Evolutionary conservation across 1,140 invertebrate species (phyloP).

Genomic region (Papilio machaon): DNA sequence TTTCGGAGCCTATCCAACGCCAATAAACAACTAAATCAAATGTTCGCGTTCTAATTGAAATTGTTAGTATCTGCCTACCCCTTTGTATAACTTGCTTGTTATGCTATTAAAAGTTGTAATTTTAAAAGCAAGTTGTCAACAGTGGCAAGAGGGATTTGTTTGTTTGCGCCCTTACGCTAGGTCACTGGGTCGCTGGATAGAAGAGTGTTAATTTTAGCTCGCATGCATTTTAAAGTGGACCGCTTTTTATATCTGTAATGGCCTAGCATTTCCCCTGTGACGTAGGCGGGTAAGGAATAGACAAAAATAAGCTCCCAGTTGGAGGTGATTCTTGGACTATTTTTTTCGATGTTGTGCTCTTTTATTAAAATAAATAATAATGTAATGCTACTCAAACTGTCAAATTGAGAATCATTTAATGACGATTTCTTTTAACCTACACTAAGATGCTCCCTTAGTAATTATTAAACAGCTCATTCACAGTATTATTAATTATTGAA

Average conservation of each 20-base stretch:
- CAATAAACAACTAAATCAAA: too few relatives aligned
- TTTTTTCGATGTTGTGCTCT: not conserved
- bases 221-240: slow-evolving; percentile 31
- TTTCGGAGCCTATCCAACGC: too few relatives aligned
- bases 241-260: slow-evolving; percentile 29
- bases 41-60: too few relatives aligned
- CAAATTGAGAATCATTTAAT: too few relatives aligned
- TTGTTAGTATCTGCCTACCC: too few relatives aligned
- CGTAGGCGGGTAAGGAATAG: not conserved
- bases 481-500: too few relatives aligned
- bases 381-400: too few relatives aligned
- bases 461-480: too few relatives aligned
- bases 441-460: too few relatives aligned
- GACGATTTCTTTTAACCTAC: too few relatives aligned
- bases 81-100: not conserved
- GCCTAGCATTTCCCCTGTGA: slow-evolving; percentile 13
- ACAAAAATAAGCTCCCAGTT: not conserved
- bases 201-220: slow-evolving; percentile 17
- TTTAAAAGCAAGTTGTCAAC: not conserved
- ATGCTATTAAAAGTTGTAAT: not conserved
- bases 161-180: slow-evolving; percentile 18
- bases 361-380: not conserved
- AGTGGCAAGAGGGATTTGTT: not conserved
- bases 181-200: slow-evolving; percentile 24
- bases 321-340: not conserved